Evolutionary conservation across 2,113 vertebrate species (phyloP), one percentile per base, ranked within the genome.

Genomic region (Forbesichthys papilliferus): DNA sequence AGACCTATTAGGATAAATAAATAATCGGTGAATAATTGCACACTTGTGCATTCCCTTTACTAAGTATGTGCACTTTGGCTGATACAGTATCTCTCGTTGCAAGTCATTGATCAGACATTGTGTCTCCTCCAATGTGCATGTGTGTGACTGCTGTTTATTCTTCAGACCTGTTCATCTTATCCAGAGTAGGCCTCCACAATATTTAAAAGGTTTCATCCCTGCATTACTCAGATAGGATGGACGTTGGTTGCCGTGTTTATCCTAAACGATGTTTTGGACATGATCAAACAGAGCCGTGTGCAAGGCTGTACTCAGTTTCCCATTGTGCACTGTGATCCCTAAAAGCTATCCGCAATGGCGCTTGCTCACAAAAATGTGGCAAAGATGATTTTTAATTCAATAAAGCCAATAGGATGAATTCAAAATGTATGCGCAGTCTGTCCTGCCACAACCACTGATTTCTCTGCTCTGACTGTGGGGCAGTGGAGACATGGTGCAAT

Each of bases 341-440:
- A 69, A 69, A 68, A 92, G 91, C 83, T 65, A 91, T 88, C 81
- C 86, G 53, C 74, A 65, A 62, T 81, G 81, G 70, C 77, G 64
- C 69, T 76, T 10, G 48, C 69, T 77, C 51, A 20, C 65, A 61
- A 67, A 61, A 79, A 84, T 73, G 82, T 90, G 87, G 86, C 88
- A 87, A 90, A 86, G 86, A 84, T 76, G 61, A 92, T 93, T 78
- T 91, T 81, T 93, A 90, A 93, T 94, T 94, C 85, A 94, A 92
- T 90, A 90, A 93, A 93, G 91, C 91, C 93, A 92, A 93, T 92
- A 91, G 90, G 90, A 92, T 84, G 13, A 18, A 92, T 91, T 87
- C 84, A 93, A 94, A 92, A 93, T 94, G 90, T 73, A 94, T 94
- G 91, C 91, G 91, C 93, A 94, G 93, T 92, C 91, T 93, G 92